Conservation (phyloP, 2,797 vertebrate genomes). For the Poliocrania exsul region DNA sequence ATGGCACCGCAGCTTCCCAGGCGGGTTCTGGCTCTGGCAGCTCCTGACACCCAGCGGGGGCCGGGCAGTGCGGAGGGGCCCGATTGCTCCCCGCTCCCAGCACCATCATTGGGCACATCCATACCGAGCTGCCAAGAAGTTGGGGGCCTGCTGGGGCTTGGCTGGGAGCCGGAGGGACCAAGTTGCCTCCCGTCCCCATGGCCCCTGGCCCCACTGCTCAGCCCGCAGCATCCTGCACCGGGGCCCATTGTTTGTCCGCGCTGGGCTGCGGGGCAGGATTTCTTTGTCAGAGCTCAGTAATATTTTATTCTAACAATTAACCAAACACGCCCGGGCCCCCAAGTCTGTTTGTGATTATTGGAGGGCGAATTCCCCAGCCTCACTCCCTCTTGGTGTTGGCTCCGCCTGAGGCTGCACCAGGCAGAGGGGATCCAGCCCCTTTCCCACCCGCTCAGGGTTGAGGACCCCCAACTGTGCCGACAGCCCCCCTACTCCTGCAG, state of each 20-base stretch:
- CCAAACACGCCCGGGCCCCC: constrained; percentile 40
- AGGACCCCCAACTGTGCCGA: not conserved
- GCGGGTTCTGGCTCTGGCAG: rapidly evolving
- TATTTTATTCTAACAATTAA: constrained; percentile 68
- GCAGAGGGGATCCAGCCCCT: not conserved
- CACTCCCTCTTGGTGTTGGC: not conserved
- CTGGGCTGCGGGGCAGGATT: constrained; percentile 37
- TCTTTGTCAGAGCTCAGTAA: constrained; percentile 45
- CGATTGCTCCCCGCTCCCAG: not conserved
- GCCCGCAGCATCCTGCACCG: constrained; percentile 3
- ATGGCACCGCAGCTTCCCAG: not conserved
- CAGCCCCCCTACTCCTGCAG: not conserved
- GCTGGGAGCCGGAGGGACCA: not conserved
- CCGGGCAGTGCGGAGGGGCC: not conserved
- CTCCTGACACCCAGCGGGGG: not conserved
- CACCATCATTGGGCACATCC: not conserved
- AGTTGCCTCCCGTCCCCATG: not conserved
- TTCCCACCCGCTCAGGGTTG: not conserved
- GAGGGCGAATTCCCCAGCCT: constrained; percentile 38
- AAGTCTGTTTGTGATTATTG: constrained; percentile 69
- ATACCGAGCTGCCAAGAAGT: not conserved
- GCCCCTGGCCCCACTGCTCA: not conserved
- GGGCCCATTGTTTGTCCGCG: constrained; percentile 37
- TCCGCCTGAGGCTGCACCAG: not conserved
- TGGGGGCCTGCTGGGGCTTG: not conserved